Evolutionary conservation across 2,113 vertebrate species (phyloP), one percentile per base, ranked within the genome.

Genomic region (Notarius quadriscutis): DNA sequence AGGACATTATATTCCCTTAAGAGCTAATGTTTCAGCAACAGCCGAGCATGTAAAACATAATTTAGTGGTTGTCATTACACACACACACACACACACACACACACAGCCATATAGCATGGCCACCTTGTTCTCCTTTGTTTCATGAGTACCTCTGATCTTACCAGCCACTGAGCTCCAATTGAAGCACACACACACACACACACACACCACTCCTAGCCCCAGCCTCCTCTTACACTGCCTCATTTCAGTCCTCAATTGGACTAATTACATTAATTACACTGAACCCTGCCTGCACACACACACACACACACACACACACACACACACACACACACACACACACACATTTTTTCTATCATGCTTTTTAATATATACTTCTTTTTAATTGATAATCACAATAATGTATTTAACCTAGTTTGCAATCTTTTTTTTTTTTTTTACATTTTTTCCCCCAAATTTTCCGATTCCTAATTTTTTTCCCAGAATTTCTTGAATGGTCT

Each of bases 31-130:
- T 81, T n/a, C 30, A 89, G 88, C 78, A 83, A 81, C 72, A 88
- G 91, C 91, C 90, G 91, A 90, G 91, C 92, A 89, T 90, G 89
- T 92, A 91, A 88, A 93, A 92, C 80, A 69, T 91, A 88, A 93
- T 90, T 92, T 89, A 88, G 84, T 90, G 89, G 93, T 92, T 93
- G 92, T 90, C 88, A 90, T 88, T 90, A 15, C 18, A 69, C 83
- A 74, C 83, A 63, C 55, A 55, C 60, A 41, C 20, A 80, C 78
- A 50, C 53, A 84, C 92, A 91, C 91, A 91, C 80, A 85, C 89
- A 90, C 5, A 69, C 87, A 84, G 30, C 25, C 74, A 79, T 60
- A 88, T 88, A 88, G 88, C 90, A 90, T 90, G 89, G 85, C 90
- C 90, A 88, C 84, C 89, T 81, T 84, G 63, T 86, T 25, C 81